phyloP scores from a whole-genome alignment of 1,140 invertebrate genomes.

The Macrobrachium nipponense region DNA sequence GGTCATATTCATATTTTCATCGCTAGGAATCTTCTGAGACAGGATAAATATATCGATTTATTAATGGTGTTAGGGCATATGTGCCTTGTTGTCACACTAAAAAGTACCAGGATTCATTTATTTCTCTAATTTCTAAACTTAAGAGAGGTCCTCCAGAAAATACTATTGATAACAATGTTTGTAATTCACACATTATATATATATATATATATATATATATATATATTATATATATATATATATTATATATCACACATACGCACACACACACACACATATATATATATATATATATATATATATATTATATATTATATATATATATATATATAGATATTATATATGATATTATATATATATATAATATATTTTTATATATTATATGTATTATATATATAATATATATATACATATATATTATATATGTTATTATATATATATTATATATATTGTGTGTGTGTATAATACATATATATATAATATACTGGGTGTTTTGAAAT shows the following conservation, averaged over 20 bases:
- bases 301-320: constrained; percentile 19
- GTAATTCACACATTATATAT: background rate
- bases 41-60: background rate
- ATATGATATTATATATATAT: constrained; percentile 8
- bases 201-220: constrained; percentile 25
- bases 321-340: constrained; percentile 14
- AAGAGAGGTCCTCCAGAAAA: no score
- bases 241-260: no score
- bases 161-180: background rate
- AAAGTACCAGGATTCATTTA: no score
- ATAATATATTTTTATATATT: background rate
- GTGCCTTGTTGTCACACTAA: no score
- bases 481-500: no score
- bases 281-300: background rate
- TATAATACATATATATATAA: constrained; percentile 26
- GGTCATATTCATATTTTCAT: no score
- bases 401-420: constrained; percentile 14
- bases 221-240: constrained; percentile 10
- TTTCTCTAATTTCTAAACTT: no score
- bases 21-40: background rate
- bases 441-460: background rate
- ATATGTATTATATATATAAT: background rate
- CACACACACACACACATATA: no score
- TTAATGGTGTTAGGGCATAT: no score
- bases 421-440: background rate